Evolutionary conservation across 2,113 vertebrate species (phyloP), one percentile per base, ranked within the genome.

Genomic region (Gambusia holbrooki): DNA sequence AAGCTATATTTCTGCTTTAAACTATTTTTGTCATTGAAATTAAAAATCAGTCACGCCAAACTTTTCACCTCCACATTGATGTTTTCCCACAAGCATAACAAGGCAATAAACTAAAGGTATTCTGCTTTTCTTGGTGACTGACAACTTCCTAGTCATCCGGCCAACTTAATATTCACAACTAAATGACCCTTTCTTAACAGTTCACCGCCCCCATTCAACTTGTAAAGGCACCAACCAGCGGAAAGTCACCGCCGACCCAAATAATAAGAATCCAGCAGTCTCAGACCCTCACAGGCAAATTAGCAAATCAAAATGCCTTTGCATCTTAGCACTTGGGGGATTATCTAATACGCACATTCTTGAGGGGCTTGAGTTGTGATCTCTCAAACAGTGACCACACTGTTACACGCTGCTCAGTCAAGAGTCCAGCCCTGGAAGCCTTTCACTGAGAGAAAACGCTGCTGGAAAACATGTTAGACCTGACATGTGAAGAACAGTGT

Each of bases 121-220:
- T 66, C 35, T 70, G 7, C 25, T 58, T 76, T 73, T 77, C 74
- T 75, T n/a, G 27, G 42, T 74, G 71, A 71, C 3, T 4, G 27
- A 81, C 61, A 81, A 84, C 81, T 85, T 80, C 79, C 72, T 68
- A 35, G 80, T 83, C 68, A 74, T 84, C 79, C 71, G 84, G 83
- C 86, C 81, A 40, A 88, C 89, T 89, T 89, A 84, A 92, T 86
- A 91, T 92, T 92, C 88, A 89, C 87, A 84, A 90, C 35, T 79
- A 77, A 92, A 81, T 82, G 93, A 93, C 90, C 93, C 81, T 87
- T 92, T 94, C 71, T 83, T 88, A 71, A 91, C 87, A 80, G 92
- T 88, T 92, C 90, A 91, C 86, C 71, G 90, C 89, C 87, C 93
- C 90, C 88, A 92, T 92, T 93, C 87, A 87, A 80, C 51, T 58